Evolutionary conservation across 2,113 vertebrate genomes (phyloP), one percentile per base, ranked within the genome.

Genomic region (Sylvilagus bachmani): DNA sequence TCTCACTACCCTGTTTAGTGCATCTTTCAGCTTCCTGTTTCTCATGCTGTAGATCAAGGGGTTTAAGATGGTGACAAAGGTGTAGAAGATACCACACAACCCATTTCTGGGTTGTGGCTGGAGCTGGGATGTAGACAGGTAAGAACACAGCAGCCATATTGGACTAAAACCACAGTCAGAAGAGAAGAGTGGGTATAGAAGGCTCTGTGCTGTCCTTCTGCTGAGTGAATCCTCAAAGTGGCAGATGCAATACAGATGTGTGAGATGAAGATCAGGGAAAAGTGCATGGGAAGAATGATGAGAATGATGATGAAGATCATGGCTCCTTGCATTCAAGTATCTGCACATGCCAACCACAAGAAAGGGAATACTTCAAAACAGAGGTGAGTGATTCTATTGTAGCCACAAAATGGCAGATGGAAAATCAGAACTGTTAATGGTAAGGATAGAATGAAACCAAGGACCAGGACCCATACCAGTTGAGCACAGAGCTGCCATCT

Each of bases 61-160:
- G 12, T 97, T 96, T 22, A 93, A 86, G 67, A 90, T 4, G 86
- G 87, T 93, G n/a, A 88, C 36, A 27, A 96, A 95, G 14, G 83
- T 96, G 24, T 95, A 96, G 31, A 91, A 31, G 96, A 96, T 6
- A 95, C 53, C 31, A 78, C 61, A 8, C 44, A 36, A 19, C 83
- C 90, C 77, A 91, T 73, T 67, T 93, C 73, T 17, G 93, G 87
- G 58, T 81, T 71, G 38, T 88, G 93, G 24, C 83, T 66, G 24
- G 19, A 58, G 55, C 13, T 58, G 55, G 55, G 55, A 1, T 58
- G 55, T 58, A 19, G 55, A 58, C 11, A 58, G 4, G 6, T 58
- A 58, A 58, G 55, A 58, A 58, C 11, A 19, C 55, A 58, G 17
- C 55, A 58, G 55, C 55, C 19, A 21, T 58, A 16, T 58, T 58